Base-by-base conservation (phyloP, 2,113 vertebrate species). In the Murina feae region DNA sequence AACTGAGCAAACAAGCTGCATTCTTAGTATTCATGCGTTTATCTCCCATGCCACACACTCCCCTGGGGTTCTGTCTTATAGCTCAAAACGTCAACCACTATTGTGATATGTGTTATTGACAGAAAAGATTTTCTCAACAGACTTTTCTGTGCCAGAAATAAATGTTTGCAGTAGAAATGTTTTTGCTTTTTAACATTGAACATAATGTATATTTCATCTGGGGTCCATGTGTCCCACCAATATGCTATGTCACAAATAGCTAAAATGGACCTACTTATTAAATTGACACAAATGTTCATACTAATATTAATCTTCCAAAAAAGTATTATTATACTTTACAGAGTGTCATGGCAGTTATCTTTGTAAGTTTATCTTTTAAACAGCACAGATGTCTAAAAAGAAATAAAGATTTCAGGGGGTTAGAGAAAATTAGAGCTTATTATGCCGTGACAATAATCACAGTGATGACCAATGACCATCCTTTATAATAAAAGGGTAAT, bases 81-180 rank as follows among this genome's bases (percentile, higher is more conserved):
- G 28, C 47, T 96, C 68, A 83, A 93, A 92, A 91, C 28, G 11
- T 88, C 63, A 82, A 28, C 79, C 68, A 80, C 47, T 37, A 75
- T 79, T 69, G 32, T 82, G 37, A 53, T 68, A 82, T 66, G 25
- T 72, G 5, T 89, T 82, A 95, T 32, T 93, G 66, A 88, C 69
- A 89, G 55, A 86, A 88, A 88, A 74, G 3, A 44, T 80, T 86
- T 63, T 71, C 37, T 84, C 86, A 69, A 72, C 79, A 83, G 75
- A 93, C 21, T 80, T 95, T 13, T 96, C 86, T 75, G 37, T 74
- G 18, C 25, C 94, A 86, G 11, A 9, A 86, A 71, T 79, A 90
- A 69, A 68, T 60, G 8, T 81, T 85, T 80, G 39, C 37, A 60
- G 13, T 80, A 13, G 37, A 86, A 86, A 69, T 9, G 69, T 9